Evolutionary conservation across 2,797 vertebrate species (phyloP), one percentile per base, ranked within the genome.

Genomic region (Muscicapa striata): DNA sequence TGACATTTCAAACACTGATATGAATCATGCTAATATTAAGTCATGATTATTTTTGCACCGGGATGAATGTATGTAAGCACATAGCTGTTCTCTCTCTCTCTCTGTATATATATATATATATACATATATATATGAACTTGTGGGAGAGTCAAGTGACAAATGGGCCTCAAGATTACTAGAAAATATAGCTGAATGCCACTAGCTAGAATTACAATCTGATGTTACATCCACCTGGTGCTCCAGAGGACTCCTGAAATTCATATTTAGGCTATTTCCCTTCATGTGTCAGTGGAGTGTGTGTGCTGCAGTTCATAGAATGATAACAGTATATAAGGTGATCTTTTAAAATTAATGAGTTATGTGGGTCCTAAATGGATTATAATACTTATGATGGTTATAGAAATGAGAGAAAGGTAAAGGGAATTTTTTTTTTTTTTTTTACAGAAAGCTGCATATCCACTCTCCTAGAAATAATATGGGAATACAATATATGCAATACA

Each of bases 31-130:
- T 84, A 55, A 52, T 67, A 85, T 89, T 92, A 92, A 92, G 63
- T 79, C 90, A 82, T 63, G 40, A 69, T 72, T 94, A 89, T 96
- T 96, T 96, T 96, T 95, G 51, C 29, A 67, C 59, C 24, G 45
- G 52, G 55, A 36, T 87, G 18, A 76, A 89, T 23, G 27, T 69
- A 69, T 89, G 40, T 72, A 70, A 94, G 62, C 41, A 27, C 3
- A 5, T 62, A 72, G 46, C 45, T 45, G 38, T 59, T 67, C 24
- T 38, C 34, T 57, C 29, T 27, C 4, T 67, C 22, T 49, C 32
- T 66, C 36, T 66, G 36, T 48, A 26, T 16, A 34, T 17, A 84
- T 46, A 23, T 48, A 48, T 48, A 48, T 48, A 38, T 58, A 23
- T 48, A 48, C 24, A 48, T 48, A 38, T 58, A 38, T 11, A 45